Evolutionary conservation across 2,113 vertebrate species (phyloP).

Genomic region (Rafetus swinhoei): DNA sequence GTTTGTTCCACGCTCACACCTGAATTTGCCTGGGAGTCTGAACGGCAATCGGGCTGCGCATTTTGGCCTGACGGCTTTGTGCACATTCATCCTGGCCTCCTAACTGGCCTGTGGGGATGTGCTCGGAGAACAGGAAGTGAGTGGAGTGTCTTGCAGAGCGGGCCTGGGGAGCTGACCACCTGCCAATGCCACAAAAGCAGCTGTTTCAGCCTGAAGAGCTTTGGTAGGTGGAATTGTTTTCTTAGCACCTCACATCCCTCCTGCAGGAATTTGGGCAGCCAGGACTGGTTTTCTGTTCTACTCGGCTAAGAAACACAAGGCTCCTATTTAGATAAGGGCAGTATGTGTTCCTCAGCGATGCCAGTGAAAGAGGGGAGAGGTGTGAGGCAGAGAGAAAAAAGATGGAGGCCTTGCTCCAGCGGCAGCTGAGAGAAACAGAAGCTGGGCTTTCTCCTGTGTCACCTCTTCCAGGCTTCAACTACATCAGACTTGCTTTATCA

Average conservation of each 20-base stretch:
- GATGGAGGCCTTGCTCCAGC: background rate
- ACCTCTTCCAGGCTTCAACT: background rate
- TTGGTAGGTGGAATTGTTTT: conserved; percentile 65
- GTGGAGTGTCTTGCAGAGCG: conserved; percentile 26
- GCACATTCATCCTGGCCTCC: conserved; percentile 51
- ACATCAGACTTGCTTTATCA: conserved; percentile 5
- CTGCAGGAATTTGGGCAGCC: conserved; percentile 47
- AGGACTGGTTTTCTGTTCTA: conserved; percentile 29
- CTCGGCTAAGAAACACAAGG: conserved; percentile 11
- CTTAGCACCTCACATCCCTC: conserved; percentile 65
- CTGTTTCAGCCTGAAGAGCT: conserved; percentile 49
- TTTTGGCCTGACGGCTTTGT: conserved; percentile 41
- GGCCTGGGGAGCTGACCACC: conserved; percentile 14
- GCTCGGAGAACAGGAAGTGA: conserved; percentile 51
- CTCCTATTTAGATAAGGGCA: conserved; percentile 23
- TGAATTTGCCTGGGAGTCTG: conserved; percentile 52
- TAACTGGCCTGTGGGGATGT: conserved; percentile 44
- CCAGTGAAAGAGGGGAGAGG: background rate
- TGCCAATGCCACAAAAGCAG: conserved; percentile 60
- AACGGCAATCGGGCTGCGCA: conserved; percentile 52
- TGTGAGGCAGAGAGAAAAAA: background rate
- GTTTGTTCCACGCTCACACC: conserved; percentile 46
- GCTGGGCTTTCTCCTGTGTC: conserved; percentile 4
- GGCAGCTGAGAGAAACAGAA: background rate
- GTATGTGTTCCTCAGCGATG: background rate